Evolutionary conservation across 2,888 invertebrate genomes (phyloP).

Genomic region (Cephus runcator): DNA sequence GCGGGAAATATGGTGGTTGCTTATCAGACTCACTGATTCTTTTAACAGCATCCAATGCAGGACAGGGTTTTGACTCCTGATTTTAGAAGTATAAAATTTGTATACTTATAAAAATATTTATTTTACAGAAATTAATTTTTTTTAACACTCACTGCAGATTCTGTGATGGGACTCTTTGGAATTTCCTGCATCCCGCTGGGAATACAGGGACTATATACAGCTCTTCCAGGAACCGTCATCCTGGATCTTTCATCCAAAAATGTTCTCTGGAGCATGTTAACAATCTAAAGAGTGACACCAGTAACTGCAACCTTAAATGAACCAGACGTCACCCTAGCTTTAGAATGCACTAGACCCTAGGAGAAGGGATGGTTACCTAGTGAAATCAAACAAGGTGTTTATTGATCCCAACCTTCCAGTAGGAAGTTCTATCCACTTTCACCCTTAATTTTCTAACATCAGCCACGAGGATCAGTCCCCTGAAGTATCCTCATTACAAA

Average conservation of each 20-base stretch:
- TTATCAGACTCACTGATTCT: slow-evolving; percentile 23
- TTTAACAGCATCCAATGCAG: slow-evolving; percentile 25
- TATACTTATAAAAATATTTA: background rate
- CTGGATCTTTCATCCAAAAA: slow-evolving; percentile 35
- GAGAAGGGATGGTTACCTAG: slow-evolving; percentile 21
- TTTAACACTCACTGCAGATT: slow-evolving; percentile 21
- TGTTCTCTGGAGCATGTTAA: slow-evolving; percentile 35
- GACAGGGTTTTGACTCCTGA: slow-evolving; percentile 17
- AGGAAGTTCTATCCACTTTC: background rate
- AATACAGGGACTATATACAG: slow-evolving; percentile 21
- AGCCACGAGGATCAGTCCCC: background rate
- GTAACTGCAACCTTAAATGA: background rate
- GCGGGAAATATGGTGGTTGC: slow-evolving; percentile 70
- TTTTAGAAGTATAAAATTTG: background rate
- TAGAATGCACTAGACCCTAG: background rate
- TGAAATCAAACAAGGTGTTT: slow-evolving; percentile 28
- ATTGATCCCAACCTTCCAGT: slow-evolving; percentile 24
- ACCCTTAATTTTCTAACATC: background rate
- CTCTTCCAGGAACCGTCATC: slow-evolving; percentile 30
- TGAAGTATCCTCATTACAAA: background rate
- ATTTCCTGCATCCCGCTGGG: slow-evolving; percentile 7
- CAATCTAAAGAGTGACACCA: background rate
- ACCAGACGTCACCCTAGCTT: background rate
- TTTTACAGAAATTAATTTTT: background rate
- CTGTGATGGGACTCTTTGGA: slow-evolving; percentile 23